phyloP scores from a whole-genome alignment of 2,888 invertebrate genomes.

The Erynnis tages region DNA sequence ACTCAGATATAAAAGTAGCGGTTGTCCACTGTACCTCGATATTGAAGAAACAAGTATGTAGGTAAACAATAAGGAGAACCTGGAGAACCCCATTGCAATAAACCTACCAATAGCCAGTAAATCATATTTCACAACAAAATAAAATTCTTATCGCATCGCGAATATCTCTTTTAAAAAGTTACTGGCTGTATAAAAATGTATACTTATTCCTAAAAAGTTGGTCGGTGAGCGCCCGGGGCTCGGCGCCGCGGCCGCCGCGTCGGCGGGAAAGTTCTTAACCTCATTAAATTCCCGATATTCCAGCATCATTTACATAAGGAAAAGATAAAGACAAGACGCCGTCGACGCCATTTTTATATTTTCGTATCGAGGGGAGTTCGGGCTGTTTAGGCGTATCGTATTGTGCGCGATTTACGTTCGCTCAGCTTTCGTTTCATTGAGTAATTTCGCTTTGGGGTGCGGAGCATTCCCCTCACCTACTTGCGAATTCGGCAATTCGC shows the following conservation, averaged over 20 bases:
- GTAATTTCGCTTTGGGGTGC: conserved; percentile 54
- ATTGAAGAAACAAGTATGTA: no score
- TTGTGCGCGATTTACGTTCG: conserved; percentile 64
- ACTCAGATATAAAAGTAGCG: no score
- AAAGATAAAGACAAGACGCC: conserved; percentile 79
- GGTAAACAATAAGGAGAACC: no score
- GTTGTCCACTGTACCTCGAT: no score
- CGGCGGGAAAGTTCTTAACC: conserved; percentile 72
- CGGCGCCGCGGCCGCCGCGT: conserved; percentile 56
- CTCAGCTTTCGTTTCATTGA: conserved; percentile 73
- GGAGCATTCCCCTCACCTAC: conserved; percentile 46
- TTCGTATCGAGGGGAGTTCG: conserved; percentile 65
- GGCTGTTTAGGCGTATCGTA: conserved; percentile 50
- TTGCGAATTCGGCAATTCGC: conserved; percentile 39
- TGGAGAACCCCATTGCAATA: no score
- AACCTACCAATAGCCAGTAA: no score
- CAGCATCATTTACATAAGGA: conserved; percentile 74
- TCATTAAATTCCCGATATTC: conserved; percentile 68
- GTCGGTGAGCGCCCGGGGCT: conserved; percentile 15
- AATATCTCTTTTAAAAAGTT: conserved; percentile 18
- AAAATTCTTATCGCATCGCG: background rate
- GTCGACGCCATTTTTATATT: conserved; percentile 69
- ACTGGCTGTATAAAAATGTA: conserved; percentile 19
- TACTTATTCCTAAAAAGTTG: conserved; percentile 14
- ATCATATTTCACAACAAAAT: background rate